phyloP scores from a whole-genome alignment of 2,113 vertebrate species.

The Lophotis ruficrista region DNA sequence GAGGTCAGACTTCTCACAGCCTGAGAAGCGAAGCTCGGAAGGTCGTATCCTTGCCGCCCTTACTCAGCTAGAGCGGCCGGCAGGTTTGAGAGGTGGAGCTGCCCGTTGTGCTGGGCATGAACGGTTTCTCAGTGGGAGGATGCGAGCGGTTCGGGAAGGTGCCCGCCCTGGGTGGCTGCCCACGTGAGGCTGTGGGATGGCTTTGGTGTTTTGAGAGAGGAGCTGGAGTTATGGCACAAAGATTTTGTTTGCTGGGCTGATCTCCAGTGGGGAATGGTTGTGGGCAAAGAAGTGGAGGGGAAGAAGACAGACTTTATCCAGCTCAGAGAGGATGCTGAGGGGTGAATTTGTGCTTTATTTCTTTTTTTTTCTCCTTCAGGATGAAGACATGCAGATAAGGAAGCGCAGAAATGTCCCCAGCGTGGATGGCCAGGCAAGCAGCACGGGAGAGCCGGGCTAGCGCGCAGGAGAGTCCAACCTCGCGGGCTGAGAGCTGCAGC shows the following conservation, averaged over 20 bases:
- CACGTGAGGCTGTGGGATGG: rapidly evolving
- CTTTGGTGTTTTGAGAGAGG: neutral
- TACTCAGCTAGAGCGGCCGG: rapidly evolving
- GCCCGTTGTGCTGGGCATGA: neutral
- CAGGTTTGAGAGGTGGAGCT: neutral
- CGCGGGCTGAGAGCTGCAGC: neutral
- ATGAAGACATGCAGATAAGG: constrained; percentile 50
- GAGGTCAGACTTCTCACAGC: neutral
- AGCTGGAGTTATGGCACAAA: neutral
- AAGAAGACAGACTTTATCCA: neutral
- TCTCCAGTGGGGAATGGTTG: neutral
- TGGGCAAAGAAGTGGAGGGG: neutral
- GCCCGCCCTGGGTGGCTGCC: neutral
- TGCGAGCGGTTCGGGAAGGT: neutral
- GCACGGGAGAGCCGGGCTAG: neutral
- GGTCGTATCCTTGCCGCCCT: neutral
- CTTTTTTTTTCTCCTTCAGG: neutral
- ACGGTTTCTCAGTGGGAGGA: neutral
- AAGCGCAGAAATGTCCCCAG: neutral
- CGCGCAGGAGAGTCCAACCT: neutral
- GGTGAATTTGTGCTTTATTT: neutral
- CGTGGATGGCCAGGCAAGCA: neutral
- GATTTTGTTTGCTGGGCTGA: neutral
- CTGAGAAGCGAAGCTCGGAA: neutral
- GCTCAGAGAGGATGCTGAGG: neutral